Percentiles rank a stretch among this genome's conserved stretches.
Evolutionary conservation across 2,888 invertebrate genomes (phyloP).

Genomic region (Stegana nigrithorax): DNA sequence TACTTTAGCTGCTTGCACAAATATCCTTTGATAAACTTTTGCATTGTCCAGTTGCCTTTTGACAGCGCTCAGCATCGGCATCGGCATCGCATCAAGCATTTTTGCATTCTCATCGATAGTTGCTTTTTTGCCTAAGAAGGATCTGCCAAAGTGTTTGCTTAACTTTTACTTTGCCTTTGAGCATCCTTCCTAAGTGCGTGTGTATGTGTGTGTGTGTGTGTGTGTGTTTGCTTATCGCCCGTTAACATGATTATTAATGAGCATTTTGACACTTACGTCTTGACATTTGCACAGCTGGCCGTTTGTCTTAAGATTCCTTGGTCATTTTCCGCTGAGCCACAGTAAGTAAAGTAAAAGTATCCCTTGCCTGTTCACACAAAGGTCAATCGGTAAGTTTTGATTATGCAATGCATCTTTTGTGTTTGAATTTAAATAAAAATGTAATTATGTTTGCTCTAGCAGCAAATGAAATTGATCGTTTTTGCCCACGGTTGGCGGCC

Average conservation of each 20-base stretch:
- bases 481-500: background rate
- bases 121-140: conserved; percentile 48
- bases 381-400: conserved; percentile 41
- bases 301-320: conserved; percentile 45
- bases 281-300: conserved; percentile 63
- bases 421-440: conserved; percentile 48
- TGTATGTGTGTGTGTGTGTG: conserved; percentile 14
- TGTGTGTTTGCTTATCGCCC: conserved; percentile 31
- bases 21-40: conserved; percentile 61
- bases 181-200: conserved; percentile 27
- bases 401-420: background rate
- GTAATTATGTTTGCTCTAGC: conserved; percentile 45
- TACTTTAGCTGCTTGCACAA: conserved; percentile 52
- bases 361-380: conserved; percentile 23
- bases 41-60: conserved; percentile 59
- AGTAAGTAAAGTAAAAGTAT: conserved; percentile 23
- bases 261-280: conserved; percentile 65
- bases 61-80: conserved; percentile 39
- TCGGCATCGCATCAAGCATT: too few relatives aligned
- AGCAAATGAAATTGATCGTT: conserved; percentile 24
- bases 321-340: conserved; percentile 31
- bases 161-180: conserved; percentile 25
- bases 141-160: conserved; percentile 50
- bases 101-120: conserved; percentile 67
- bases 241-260: conserved; percentile 64